Evolutionary conservation across 2,113 vertebrate genomes (phyloP).

Genomic region (Carollia perspicillata): DNA sequence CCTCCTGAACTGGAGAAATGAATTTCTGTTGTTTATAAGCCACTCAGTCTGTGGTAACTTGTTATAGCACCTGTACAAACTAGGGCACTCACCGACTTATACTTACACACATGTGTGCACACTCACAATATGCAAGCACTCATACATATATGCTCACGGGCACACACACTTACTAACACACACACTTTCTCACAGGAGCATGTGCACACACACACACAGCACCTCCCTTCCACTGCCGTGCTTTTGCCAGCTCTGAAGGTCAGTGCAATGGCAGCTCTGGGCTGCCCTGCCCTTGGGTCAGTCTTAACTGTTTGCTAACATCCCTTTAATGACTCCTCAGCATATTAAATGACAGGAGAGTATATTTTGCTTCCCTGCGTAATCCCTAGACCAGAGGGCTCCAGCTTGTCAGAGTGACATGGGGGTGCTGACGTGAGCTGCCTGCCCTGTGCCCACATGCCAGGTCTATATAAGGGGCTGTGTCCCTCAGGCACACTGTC

Average conservation of each 20-base stretch:
- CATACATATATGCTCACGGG: neutral
- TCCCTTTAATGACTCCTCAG: neutral
- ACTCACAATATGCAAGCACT: neutral
- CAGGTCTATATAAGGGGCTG: constrained; percentile 29
- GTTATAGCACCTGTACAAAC: neutral
- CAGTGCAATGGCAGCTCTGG: neutral
- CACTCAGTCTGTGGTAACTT: neutral
- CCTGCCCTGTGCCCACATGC: neutral
- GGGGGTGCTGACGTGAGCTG: constrained; percentile 6
- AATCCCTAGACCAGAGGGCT: constrained; percentile 52
- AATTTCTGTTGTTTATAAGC: neutral
- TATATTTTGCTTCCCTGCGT: constrained; percentile 8
- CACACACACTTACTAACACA: neutral
- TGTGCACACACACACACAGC: too few species aligned
- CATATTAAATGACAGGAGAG: neutral
- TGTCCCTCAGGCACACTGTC: neutral
- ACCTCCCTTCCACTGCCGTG: neutral
- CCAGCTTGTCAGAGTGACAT: neutral
- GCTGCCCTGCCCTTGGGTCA: neutral
- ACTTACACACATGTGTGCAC: neutral
- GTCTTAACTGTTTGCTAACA: neutral
- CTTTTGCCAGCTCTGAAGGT: neutral
- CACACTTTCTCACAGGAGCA: neutral
- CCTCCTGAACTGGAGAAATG: neutral
- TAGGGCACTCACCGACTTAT: neutral